These are phyloP conservation scores for Phallusia fumigata DNA, from an alignment of 23 tunicate genomes.

Conservation along the genomic window DNA sequence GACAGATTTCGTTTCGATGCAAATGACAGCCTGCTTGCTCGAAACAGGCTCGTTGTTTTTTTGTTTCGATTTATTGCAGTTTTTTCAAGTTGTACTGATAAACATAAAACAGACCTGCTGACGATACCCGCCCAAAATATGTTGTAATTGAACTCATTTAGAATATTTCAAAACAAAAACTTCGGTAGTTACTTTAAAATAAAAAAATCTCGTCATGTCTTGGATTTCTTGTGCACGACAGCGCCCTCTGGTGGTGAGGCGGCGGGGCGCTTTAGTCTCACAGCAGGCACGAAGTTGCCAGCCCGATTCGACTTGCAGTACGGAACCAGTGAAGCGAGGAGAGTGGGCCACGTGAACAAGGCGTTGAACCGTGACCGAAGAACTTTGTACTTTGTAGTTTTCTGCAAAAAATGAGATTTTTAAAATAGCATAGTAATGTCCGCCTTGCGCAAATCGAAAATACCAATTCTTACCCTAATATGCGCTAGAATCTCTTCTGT, in stretches of 20 bases:
- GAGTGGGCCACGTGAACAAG: constrained; percentile 82
- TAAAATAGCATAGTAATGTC: too few relatives aligned
- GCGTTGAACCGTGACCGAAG: constrained; percentile 80
- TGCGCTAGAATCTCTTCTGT: constrained; percentile 22
- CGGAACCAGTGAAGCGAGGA: constrained; percentile 76
- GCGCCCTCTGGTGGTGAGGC: background rate
- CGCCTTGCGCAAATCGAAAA: too few relatives aligned
- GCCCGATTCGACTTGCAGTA: constrained; percentile 24
- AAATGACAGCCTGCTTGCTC: too few relatives aligned
- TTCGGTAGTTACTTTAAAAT: background rate
- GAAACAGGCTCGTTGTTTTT: too few relatives aligned
- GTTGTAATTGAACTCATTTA: too few relatives aligned
- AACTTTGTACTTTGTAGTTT: constrained; percentile 54
- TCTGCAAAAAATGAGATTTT: constrained; percentile 30
- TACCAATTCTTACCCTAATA: constrained; percentile 14
- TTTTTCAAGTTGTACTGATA: too few relatives aligned
- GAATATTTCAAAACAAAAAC: background rate
- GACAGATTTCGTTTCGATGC: too few relatives aligned
- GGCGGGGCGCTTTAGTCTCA: constrained; percentile 17
- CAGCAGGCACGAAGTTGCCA: constrained; percentile 21
- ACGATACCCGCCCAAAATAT: too few relatives aligned
- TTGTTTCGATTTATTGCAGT: too few relatives aligned
- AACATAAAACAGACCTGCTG: too few relatives aligned
- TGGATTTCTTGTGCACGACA: background rate
- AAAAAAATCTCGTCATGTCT: background rate